Conservation (phyloP, 23 tunicate species). For the Clavelina lepadiformis region DNA sequence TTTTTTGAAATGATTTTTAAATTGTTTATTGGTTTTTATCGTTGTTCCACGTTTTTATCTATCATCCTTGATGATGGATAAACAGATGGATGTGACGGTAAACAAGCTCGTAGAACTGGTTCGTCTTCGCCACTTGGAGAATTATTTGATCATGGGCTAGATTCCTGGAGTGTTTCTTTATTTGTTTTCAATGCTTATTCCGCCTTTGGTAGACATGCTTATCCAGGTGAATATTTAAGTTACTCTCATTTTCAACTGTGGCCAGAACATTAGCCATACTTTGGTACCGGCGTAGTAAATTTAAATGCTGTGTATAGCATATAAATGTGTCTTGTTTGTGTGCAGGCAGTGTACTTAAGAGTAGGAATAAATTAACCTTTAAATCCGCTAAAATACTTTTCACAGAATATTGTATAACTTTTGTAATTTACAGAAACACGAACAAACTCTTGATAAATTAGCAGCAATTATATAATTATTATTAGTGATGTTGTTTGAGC, state of each 20-base stretch:
- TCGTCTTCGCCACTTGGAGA: conserved; percentile 99
- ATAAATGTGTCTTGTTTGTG: too few species aligned
- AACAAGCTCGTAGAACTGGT: conserved; percentile 95
- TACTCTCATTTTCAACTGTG: too few species aligned
- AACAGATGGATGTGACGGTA: conserved; percentile 96
- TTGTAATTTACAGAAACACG: too few species aligned
- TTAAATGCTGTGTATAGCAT: too few species aligned
- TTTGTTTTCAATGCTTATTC: conserved; percentile 69
- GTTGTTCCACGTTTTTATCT: background rate
- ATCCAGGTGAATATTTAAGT: conserved; percentile 44
- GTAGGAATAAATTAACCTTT: too few species aligned
- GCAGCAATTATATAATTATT: background rate
- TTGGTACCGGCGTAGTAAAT: too few species aligned
- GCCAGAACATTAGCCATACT: too few species aligned
- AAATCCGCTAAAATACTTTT: too few species aligned
- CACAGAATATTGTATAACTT: too few species aligned
- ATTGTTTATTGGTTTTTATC: background rate
- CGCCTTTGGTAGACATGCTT: conserved; percentile 54
- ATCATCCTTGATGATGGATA: background rate
- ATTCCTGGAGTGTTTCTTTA: conserved; percentile 93
- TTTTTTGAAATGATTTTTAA: background rate
- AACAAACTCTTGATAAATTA: too few species aligned
- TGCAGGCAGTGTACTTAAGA: too few species aligned
- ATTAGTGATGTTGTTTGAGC: background rate
- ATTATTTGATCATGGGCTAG: conserved; percentile 97